Percentiles rank a stretch among this genome's conserved stretches.
Conservation (phyloP, 2,888 invertebrate species). For the Andrena bicolor region DNA sequence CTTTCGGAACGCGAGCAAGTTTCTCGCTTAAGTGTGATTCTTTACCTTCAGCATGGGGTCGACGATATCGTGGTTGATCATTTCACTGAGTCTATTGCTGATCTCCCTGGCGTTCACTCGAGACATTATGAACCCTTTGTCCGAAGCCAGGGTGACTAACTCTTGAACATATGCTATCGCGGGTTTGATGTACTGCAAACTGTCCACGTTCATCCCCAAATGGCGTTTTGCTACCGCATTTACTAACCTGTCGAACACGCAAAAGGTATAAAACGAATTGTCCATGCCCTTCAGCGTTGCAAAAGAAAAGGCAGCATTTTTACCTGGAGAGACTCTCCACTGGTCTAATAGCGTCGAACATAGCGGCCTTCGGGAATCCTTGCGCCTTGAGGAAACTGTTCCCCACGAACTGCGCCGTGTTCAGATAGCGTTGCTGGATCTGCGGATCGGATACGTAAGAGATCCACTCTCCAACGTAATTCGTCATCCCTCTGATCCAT, state of each 20-base stretch:
- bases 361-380: slow-evolving; percentile 90
- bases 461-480: slow-evolving; percentile 91
- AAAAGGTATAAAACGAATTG: neutral
- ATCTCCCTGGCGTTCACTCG: slow-evolving; percentile 90
- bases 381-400: slow-evolving; percentile 92
- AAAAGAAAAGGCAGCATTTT: neutral
- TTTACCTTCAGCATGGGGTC: slow-evolving; percentile 90
- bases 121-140: slow-evolving; percentile 88
- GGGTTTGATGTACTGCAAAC: slow-evolving; percentile 91
- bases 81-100: slow-evolving; percentile 91
- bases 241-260: slow-evolving; percentile 84
- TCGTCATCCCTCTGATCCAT: slow-evolving; percentile 92
- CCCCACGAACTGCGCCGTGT: slow-evolving; percentile 89
- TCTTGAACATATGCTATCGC: slow-evolving; percentile 91
- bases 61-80: slow-evolving; percentile 93
- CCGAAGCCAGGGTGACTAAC: slow-evolving; percentile 89
- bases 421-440: slow-evolving; percentile 91
- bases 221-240: slow-evolving; percentile 90
- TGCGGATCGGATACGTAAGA: slow-evolving; percentile 91
- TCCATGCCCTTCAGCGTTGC: neutral
- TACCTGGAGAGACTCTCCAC: slow-evolving; percentile 89
- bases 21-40: neutral
- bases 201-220: slow-evolving; percentile 90
- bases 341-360: slow-evolving; percentile 90
- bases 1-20: neutral